phyloP scores from a whole-genome alignment of 1,140 invertebrate species.

The Drosophila auraria region DNA sequence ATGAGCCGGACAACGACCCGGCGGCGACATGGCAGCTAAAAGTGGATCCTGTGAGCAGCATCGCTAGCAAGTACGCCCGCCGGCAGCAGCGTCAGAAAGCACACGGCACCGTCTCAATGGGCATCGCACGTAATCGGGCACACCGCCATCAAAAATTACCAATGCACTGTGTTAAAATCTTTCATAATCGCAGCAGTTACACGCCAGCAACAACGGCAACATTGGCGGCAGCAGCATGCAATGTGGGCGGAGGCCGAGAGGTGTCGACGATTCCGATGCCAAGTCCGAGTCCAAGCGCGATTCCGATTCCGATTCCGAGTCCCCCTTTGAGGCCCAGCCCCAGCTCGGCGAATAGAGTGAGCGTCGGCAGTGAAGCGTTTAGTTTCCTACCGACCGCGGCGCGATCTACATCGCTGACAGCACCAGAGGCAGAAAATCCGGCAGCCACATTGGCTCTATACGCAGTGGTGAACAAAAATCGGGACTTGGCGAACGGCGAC shows the following conservation, averaged over 20 bases:
- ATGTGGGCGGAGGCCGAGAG: slow-evolving; percentile 40
- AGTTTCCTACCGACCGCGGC: slow-evolving; percentile 70
- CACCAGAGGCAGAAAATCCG: slow-evolving; percentile 15
- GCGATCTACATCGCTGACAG: slow-evolving; percentile 64
- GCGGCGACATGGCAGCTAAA: slow-evolving; percentile 37
- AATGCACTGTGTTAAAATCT: slow-evolving; percentile 85
- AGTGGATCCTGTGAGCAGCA: slow-evolving; percentile 76
- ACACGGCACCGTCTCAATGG: slow-evolving; percentile 60
- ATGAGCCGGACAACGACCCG: slow-evolving; percentile 62
- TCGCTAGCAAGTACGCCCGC: slow-evolving; percentile 80
- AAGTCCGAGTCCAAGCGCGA: slow-evolving; percentile 10
- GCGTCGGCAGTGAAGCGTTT: slow-evolving; percentile 36
- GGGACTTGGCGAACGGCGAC: slow-evolving; percentile 39
- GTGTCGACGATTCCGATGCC: slow-evolving; percentile 36
- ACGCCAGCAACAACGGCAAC: slow-evolving; percentile 34
- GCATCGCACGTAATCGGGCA: slow-evolving; percentile 78
- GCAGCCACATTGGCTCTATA: slow-evolving; percentile 39
- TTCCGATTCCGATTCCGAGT: slow-evolving; percentile 12
- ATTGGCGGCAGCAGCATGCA: slow-evolving; percentile 25
- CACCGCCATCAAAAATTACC: slow-evolving; percentile 83
- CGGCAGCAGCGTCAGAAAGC: slow-evolving; percentile 65
- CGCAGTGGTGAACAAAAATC: slow-evolving; percentile 71
- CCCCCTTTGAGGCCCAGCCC: slow-evolving; percentile 10
- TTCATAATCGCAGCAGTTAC: slow-evolving; percentile 83
- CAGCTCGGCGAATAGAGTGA: slow-evolving; percentile 39